Percentiles rank a stretch among this genome's conserved stretches.
Conservation (phyloP, 2,888 invertebrate species). For the Tholera decimalis region DNA sequence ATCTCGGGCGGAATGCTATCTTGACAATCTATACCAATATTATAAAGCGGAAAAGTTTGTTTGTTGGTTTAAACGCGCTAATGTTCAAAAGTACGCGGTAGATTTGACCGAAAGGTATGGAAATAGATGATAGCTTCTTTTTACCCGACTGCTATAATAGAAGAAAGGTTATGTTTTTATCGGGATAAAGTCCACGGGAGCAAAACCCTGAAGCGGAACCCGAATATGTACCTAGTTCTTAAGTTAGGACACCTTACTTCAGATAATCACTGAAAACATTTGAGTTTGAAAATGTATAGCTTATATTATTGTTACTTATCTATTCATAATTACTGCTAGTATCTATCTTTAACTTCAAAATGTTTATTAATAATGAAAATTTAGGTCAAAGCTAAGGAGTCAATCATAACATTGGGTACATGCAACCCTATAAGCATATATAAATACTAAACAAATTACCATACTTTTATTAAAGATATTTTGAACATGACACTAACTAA, state of each 20-base stretch:
- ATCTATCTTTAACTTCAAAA: neutral
- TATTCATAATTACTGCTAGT: neutral
- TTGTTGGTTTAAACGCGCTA: too few species aligned
- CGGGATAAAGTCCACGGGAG: too few species aligned
- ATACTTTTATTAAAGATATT: slow-evolving; percentile 31
- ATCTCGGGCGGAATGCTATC: too few species aligned
- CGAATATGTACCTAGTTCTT: too few species aligned
- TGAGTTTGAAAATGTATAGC: neutral
- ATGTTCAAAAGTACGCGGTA: too few species aligned
- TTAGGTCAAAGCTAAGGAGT: slow-evolving; percentile 27
- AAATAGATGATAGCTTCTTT: too few species aligned
- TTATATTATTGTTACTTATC: neutral
- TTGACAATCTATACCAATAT: too few species aligned
- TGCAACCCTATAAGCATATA: slow-evolving; percentile 8
- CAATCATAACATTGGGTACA: slow-evolving; percentile 13
- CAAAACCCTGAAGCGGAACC: too few species aligned
- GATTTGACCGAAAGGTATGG: too few species aligned
- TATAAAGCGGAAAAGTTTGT: too few species aligned
- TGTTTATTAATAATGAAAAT: slow-evolving; percentile 8
- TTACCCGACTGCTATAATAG: too few species aligned
- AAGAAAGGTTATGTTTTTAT: too few species aligned
- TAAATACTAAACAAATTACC: slow-evolving; percentile 27
- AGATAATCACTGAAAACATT: neutral
- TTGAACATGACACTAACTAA: slow-evolving; percentile 41
- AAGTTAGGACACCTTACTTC: neutral